Percentiles rank a stretch among this genome's conserved stretches.
Conservation (phyloP, 1,140 invertebrate genomes). For the Eueides isabella region DNA sequence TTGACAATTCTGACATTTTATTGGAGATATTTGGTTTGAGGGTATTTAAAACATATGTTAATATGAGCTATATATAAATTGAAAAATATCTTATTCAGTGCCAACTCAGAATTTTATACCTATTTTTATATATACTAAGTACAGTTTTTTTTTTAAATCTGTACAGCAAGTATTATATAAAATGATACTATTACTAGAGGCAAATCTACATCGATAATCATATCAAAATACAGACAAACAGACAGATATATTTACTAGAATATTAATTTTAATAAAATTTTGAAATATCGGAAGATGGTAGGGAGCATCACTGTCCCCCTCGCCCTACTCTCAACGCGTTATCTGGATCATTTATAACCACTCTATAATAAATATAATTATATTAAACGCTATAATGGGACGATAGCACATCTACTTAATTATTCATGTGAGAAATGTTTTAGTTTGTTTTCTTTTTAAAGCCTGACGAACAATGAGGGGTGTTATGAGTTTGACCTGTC, state of each 20-base stretch:
- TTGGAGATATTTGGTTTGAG: too few species aligned
- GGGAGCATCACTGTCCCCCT: neutral
- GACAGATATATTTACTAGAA: neutral
- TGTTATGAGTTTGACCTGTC: too few species aligned
- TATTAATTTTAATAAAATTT: slow-evolving; percentile 6
- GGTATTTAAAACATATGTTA: too few species aligned
- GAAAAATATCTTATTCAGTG: too few species aligned
- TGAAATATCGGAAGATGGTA: neutral
- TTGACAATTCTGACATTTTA: too few species aligned
- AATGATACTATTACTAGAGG: neutral
- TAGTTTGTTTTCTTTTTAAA: slow-evolving; percentile 23
- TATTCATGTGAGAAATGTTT: slow-evolving; percentile 43
- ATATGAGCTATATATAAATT: too few species aligned
- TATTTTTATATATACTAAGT: too few species aligned
- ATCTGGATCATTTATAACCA: slow-evolving; percentile 44
- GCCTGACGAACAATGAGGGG: too few species aligned
- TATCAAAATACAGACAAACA: neutral
- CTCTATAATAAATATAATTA: slow-evolving; percentile 49
- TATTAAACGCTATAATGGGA: slow-evolving; percentile 46
- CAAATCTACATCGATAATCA: neutral
- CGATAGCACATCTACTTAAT: slow-evolving; percentile 30
- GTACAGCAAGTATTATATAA: too few species aligned
- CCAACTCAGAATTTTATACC: too few species aligned
- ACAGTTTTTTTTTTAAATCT: too few species aligned
- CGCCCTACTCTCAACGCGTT: slow-evolving; percentile 24